These are phyloP conservation scores for Mesoligia furuncula DNA, from an alignment of 2,888 invertebrate genomes.

Conservation along the genomic window DNA sequence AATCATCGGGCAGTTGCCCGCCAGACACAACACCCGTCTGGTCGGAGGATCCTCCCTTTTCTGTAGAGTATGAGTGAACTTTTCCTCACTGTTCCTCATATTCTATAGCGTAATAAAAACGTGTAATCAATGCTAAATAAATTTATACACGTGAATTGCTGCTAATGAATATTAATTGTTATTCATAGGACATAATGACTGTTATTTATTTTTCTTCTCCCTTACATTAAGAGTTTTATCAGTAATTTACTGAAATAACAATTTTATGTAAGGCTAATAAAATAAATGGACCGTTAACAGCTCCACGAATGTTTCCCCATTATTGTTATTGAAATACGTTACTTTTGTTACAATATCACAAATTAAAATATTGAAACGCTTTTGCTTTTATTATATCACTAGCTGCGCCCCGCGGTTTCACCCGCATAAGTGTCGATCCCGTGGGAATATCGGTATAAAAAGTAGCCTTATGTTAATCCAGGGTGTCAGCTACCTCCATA, in stretches of 20 bases:
- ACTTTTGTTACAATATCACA: background rate
- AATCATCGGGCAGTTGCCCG: no score
- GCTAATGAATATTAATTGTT: background rate
- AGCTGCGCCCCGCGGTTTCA: no score
- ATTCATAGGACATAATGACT: background rate
- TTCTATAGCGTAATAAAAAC: constrained; percentile 5
- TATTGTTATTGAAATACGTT: constrained; percentile 11
- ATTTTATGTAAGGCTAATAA: constrained; percentile 9
- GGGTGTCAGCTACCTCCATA: no score
- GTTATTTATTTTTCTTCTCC: background rate
- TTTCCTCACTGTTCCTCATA: no score
- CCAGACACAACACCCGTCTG: no score
- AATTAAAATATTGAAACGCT: background rate
- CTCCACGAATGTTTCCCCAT: background rate
- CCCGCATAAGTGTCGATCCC: no score
- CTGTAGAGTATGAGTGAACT: no score
- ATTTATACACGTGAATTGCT: background rate
- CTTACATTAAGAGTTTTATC: no score
- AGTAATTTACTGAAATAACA: background rate
- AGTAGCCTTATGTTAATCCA: no score
- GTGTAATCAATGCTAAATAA: background rate
- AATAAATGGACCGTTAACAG: constrained; percentile 16
- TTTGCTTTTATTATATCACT: background rate
- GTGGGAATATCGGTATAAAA: no score
- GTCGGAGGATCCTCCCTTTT: no score